phyloP scores from a whole-genome alignment of 37 sponge, comb jelly and placozoan species.

The Chondrilla cf. caribensis region DNA sequence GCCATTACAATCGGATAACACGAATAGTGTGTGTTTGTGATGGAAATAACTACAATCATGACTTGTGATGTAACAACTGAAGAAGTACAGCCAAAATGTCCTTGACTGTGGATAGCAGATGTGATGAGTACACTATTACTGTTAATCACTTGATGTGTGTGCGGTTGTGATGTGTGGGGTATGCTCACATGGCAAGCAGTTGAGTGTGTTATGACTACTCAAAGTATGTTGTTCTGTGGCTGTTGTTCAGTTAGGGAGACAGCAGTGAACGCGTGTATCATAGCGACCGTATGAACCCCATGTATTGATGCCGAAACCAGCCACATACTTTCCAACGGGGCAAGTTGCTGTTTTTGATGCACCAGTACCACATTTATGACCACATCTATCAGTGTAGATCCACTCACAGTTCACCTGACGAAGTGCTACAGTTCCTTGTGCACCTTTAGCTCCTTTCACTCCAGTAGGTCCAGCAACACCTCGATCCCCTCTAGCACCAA shows the following conservation, averaged over 20 bases:
- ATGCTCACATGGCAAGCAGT: too few relatives aligned
- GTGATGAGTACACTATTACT: too few relatives aligned
- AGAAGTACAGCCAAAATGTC: too few relatives aligned
- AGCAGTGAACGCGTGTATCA: background rate
- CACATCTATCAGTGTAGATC: slow-evolving; percentile 21
- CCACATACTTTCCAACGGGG: background rate
- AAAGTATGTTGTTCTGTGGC: too few relatives aligned
- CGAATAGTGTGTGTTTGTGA: too few relatives aligned
- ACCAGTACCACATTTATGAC: slow-evolving; percentile 11
- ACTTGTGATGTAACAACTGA: too few relatives aligned
- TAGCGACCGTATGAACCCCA: background rate
- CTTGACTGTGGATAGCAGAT: too few relatives aligned
- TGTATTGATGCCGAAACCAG: background rate
- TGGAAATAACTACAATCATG: too few relatives aligned
- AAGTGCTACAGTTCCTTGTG: background rate
- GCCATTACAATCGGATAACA: too few relatives aligned
- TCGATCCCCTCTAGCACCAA: background rate
- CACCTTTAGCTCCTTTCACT: background rate
- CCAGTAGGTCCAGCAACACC: background rate
- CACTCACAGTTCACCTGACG: slow-evolving; percentile 1
- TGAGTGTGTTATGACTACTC: too few relatives aligned
- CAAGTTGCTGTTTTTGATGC: background rate
- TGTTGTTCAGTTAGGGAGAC: background rate
- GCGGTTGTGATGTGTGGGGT: too few relatives aligned
- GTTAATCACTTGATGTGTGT: too few relatives aligned